Base-by-base conservation (phyloP, 2,113 vertebrate species). In the Meriones unguiculatus region DNA sequence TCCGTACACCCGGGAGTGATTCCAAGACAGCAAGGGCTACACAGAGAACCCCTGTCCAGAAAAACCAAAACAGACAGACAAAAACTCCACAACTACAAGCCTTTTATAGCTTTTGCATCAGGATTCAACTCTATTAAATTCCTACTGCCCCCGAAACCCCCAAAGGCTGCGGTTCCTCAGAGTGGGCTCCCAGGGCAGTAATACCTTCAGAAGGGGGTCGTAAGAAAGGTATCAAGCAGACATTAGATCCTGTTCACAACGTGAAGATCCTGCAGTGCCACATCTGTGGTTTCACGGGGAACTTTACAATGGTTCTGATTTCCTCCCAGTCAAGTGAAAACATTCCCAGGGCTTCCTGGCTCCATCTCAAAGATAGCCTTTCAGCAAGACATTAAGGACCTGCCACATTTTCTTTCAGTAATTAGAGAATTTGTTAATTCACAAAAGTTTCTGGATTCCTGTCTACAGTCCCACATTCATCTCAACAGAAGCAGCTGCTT, bases 401-500 rank as follows among this genome's bases (percentile, higher is more conserved):
- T 72, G 89, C 95, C 98, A 80, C 24, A 50, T 97, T 97, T 97
- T 97, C 84, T 97, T 96, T 91, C 80, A 96, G 95, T 98, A 98
- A 98, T 98, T 97, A 98, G 98, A 96, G 96, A 90, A 91, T 97
- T 97, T 97, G 97, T 97, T 97, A 97, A 95, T 97, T 98, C 97
- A 98, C 86, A 92, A 95, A 98, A 97, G 81, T 94, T 98, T 90
- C 94, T 95, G 93, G 97, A 97, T 95, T 94, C 87, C 95, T 97
- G 92, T 93, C 95, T 97, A 92, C 84, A 96, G 89, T 97, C 96
- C 98, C 92, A 82, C 32, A 41, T 91, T 98, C 95, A 95, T 85
- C 93, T 95, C 98, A 98, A 98, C 95, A 75, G 96, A 97, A 98
- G 10, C 97, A 98, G 98, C 98, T 97, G 97, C 93, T 97, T 97